phyloP scores from a whole-genome alignment of 2,888 invertebrate species.

The Tinea trinotella region DNA sequence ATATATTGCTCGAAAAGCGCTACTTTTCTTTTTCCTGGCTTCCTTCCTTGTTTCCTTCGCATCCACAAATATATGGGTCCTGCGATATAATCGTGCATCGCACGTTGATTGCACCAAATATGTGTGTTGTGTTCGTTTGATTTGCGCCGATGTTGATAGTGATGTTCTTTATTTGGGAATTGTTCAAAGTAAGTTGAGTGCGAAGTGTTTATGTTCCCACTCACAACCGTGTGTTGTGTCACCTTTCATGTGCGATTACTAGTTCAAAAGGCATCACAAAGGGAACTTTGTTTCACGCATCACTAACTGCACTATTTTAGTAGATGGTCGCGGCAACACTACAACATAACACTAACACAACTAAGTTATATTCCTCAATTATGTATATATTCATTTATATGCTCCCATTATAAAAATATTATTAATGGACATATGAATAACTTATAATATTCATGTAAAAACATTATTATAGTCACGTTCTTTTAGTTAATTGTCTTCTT shows the following conservation, averaged over 20 bases:
- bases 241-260: neutral
- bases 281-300: neutral
- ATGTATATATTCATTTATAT: too few relatives aligned
- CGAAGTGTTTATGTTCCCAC: neutral
- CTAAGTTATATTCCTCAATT: neutral
- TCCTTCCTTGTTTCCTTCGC: too few relatives aligned
- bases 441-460: neutral
- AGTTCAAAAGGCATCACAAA: neutral
- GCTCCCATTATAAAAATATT: neutral
- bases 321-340: neutral
- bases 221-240: neutral
- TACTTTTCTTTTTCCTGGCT: too few relatives aligned
- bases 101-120: too few relatives aligned
- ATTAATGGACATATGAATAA: neutral
- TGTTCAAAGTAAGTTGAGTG: neutral
- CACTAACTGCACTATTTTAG: constrained; percentile 6
- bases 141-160: too few relatives aligned
- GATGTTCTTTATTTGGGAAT: too few relatives aligned
- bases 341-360: neutral
- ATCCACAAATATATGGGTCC: too few relatives aligned
- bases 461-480: neutral
- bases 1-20: too few relatives aligned
- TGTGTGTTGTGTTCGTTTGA: too few relatives aligned
- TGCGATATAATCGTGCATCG: too few relatives aligned
- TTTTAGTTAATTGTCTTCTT: too few relatives aligned